A percentile compares a stretch with the other conserved stretches of the same genome.
phyloP scores from a whole-genome alignment of 2,888 invertebrate genomes.

The Sinodicranocentrus sp. region DNA sequence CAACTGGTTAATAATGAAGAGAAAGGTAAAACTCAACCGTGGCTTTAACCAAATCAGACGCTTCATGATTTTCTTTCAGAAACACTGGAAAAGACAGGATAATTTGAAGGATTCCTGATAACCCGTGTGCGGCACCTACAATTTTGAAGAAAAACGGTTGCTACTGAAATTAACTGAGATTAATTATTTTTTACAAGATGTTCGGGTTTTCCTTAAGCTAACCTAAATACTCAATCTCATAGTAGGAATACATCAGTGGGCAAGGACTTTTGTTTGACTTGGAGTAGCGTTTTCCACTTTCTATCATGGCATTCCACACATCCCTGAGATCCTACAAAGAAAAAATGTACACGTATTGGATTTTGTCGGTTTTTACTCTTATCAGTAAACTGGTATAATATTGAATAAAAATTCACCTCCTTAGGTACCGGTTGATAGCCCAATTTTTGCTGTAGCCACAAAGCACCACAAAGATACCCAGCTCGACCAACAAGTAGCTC shows the following conservation, averaged over 20 bases:
- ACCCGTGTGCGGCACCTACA: conserved; percentile 82
- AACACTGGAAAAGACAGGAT: conserved; percentile 83
- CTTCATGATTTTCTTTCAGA: conserved; percentile 80
- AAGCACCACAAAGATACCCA: conserved; percentile 88
- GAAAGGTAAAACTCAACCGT: conserved; percentile 85
- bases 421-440: conserved; percentile 73
- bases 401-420: conserved; percentile 37
- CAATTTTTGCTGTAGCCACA: conserved; percentile 82
- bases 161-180: not conserved
- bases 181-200: conserved; percentile 75
- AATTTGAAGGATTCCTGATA: conserved; percentile 84
- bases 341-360: not conserved
- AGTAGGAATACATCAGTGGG: conserved; percentile 89
- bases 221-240: conserved; percentile 86
- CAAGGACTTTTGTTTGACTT: conserved; percentile 81
- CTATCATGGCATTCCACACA: conserved; percentile 85
- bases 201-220: no score
- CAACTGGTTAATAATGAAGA: conserved; percentile 87
- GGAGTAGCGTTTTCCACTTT: conserved; percentile 86
- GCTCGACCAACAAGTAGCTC: conserved; percentile 92
- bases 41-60: conserved; percentile 82
- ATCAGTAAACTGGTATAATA: not conserved
- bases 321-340: conserved; percentile 80
- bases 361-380: not conserved
- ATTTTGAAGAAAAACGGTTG: not conserved